Conservation (phyloP, 2,888 invertebrate species). For the Oligia latruncula region DNA sequence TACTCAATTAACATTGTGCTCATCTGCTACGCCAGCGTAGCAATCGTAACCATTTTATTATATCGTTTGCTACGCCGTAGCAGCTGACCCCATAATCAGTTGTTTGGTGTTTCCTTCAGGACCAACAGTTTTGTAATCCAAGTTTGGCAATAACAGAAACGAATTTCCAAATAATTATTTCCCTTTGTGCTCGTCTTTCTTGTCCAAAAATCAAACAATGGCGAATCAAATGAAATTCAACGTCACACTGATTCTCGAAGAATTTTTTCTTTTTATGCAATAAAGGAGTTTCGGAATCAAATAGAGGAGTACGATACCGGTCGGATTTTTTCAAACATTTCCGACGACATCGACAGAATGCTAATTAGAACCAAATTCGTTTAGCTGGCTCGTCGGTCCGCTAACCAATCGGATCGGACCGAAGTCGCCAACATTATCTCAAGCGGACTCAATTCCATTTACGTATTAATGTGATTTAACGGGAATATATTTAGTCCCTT, state of each 20-base stretch:
- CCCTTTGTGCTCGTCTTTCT: background rate
- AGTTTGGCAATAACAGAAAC: background rate
- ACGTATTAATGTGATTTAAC: constrained; percentile 56
- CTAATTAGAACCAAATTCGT: constrained; percentile 62
- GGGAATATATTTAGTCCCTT: constrained; percentile 21
- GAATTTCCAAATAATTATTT: constrained; percentile 24
- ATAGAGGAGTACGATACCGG: constrained; percentile 31
- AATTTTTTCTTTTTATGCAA: constrained; percentile 22
- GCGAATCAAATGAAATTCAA: constrained; percentile 22
- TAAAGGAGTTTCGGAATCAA: constrained; percentile 31
- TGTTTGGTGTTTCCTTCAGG: background rate
- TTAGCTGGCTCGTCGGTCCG: constrained; percentile 50
- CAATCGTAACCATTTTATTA: background rate
- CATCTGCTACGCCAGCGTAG: constrained; percentile 7
- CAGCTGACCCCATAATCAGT: background rate
- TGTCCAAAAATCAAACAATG: constrained; percentile 24
- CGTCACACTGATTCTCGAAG: constrained; percentile 11
- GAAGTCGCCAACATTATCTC: constrained; percentile 56
- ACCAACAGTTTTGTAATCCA: background rate
- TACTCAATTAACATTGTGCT: background rate
- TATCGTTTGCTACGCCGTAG: constrained; percentile 15
- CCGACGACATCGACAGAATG: constrained; percentile 50
- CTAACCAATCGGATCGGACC: constrained; percentile 50
- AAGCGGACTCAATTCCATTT: constrained; percentile 47
- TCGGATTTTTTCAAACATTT: constrained; percentile 49